phyloP scores from a whole-genome alignment of 2,888 invertebrate species.

The Tenthredo distinguenda region DNA sequence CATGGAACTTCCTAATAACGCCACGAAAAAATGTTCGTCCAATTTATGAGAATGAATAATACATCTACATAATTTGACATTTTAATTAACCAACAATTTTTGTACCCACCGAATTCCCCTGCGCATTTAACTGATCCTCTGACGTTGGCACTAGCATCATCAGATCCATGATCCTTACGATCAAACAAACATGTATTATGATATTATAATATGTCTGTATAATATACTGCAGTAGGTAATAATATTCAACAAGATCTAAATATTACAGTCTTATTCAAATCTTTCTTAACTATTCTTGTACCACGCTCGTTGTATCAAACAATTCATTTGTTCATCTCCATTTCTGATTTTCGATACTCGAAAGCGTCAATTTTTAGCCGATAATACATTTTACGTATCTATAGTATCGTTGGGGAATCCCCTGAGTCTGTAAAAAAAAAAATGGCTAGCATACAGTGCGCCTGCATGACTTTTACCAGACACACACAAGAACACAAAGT shows the following conservation, averaged over 20 bases:
- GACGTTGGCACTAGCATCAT: slow-evolving; percentile 64
- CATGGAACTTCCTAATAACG: slow-evolving; percentile 55
- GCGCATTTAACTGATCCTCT: slow-evolving; percentile 48
- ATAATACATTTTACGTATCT: background rate
- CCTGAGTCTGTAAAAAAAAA: background rate
- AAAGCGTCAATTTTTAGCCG: background rate
- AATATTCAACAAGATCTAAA: background rate
- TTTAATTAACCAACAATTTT: background rate
- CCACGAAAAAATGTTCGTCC: background rate
- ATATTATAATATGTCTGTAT: background rate
- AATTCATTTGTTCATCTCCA: background rate
- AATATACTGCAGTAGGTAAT: background rate
- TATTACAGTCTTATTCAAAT: background rate
- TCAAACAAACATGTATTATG: background rate
- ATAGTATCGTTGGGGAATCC: background rate
- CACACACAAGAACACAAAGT: background rate
- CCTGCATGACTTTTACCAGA: background rate
- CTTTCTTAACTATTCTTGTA: background rate
- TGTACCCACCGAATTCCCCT: background rate
- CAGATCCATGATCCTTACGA: slow-evolving; percentile 61
- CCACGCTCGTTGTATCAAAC: background rate
- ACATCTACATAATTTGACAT: background rate
- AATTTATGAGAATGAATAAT: slow-evolving; percentile 11
- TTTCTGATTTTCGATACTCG: background rate
- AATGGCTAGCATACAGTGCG: background rate